These are phyloP conservation scores for Mesoligia furuncula DNA, from an alignment of 2,888 invertebrate genomes.

Conservation along the genomic window DNA sequence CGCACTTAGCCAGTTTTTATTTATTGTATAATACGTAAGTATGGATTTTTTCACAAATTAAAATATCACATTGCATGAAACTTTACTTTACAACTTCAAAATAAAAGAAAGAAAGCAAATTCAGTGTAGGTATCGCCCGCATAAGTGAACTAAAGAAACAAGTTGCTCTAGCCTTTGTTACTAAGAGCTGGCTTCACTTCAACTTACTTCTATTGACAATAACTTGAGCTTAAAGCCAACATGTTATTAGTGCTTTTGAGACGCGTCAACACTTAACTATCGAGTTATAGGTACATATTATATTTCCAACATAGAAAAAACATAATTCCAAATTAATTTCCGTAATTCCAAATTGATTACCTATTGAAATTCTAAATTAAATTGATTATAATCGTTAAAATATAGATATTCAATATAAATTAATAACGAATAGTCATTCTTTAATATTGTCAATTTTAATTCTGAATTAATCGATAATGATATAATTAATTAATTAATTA, in stretches of 20 bases:
- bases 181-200: conserved; percentile 23
- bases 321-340: background rate
- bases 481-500: no score
- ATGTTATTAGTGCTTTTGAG: conserved; percentile 22
- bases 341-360: background rate
- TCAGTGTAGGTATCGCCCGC: conserved; percentile 8
- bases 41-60: background rate
- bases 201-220: conserved; percentile 24
- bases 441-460: background rate
- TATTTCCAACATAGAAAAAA: background rate
- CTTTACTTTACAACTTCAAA: background rate
- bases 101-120: background rate
- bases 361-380: conserved; percentile 1
- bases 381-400: background rate
- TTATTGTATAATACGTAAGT: no score
- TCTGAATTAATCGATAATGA: background rate
- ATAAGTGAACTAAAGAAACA: conserved; percentile 19
- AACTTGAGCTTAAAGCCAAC: conserved; percentile 25
- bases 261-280: background rate
- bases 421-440: background rate
- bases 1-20: no score
- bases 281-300: background rate
- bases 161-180: conserved; percentile 38
- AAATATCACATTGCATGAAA: background rate
- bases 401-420: background rate